Percentiles rank a stretch among this genome's conserved stretches.
These are phyloP conservation scores for Heliconius hortense DNA, from an alignment of 2,888 invertebrate genomes.

Conservation along the genomic window DNA sequence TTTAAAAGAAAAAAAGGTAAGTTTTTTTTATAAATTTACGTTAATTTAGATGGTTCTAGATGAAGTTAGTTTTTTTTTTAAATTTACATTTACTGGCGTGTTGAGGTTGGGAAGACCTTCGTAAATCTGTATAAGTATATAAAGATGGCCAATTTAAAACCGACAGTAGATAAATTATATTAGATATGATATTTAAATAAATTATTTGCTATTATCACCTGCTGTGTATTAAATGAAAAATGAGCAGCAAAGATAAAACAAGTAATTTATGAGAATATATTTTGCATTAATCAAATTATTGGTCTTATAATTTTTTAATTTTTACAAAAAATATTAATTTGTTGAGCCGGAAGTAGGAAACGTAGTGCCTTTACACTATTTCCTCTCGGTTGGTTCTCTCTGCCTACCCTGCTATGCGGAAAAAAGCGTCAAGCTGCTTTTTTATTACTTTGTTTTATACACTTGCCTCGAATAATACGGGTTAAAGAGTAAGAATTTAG, in stretches of 20 bases:
- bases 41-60: neutral
- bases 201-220: neutral
- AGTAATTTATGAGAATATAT: neutral
- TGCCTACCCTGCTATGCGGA: too few species aligned
- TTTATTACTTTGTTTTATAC: too few species aligned
- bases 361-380: too few species aligned
- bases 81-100: slow-evolving; percentile 36
- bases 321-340: neutral
- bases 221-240: neutral
- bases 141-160: neutral
- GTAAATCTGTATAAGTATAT: neutral
- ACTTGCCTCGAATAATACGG: too few species aligned
- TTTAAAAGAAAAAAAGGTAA: slow-evolving; percentile 7
- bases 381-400: too few species aligned
- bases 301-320: neutral
- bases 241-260: neutral
- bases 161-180: neutral
- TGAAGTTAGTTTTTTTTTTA: neutral
- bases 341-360: neutral
- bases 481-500: too few species aligned
- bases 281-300: neutral
- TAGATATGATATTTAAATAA: neutral
- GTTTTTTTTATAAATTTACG: neutral
- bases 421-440: too few species aligned
- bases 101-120: slow-evolving; percentile 39